Conservation (phyloP, 2,113 vertebrate species). For the Cebidichthys violaceus region DNA sequence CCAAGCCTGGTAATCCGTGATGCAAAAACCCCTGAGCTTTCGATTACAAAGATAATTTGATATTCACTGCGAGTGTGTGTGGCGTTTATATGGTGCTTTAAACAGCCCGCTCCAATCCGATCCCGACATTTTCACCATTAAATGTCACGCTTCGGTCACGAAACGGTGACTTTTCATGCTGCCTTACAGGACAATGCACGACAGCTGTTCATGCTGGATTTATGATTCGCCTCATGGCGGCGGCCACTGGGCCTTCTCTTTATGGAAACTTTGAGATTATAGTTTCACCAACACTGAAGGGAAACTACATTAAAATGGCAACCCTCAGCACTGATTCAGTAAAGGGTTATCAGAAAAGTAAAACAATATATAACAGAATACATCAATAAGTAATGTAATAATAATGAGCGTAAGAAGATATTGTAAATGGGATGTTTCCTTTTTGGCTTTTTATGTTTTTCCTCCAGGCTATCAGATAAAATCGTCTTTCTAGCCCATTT, state of each 20-base stretch:
- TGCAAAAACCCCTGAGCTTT: slow-evolving; percentile 15
- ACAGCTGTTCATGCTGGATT: slow-evolving; percentile 18
- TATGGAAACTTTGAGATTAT: neutral
- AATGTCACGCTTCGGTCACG: slow-evolving; percentile 29
- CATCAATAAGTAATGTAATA: neutral
- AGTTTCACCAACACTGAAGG: neutral
- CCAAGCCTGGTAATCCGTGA: slow-evolving; percentile 16
- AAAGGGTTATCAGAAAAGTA: neutral
- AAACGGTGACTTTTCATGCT: slow-evolving; percentile 22
- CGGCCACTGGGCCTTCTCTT: neutral
- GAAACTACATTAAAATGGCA: neutral
- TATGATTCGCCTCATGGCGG: slow-evolving; percentile 22
- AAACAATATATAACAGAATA: neutral
- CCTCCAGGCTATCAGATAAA: neutral
- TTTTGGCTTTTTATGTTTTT: too few relatives aligned
- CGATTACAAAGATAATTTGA: slow-evolving; percentile 12
- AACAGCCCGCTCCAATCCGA: slow-evolving; percentile 16
- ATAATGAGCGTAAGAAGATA: neutral
- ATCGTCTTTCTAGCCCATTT: neutral
- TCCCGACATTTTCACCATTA: slow-evolving; percentile 11
- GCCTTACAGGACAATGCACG: slow-evolving; percentile 13
- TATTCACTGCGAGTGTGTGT: neutral
- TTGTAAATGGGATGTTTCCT: too few relatives aligned
- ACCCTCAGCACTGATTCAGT: neutral
- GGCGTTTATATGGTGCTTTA: neutral